Base-by-base conservation (phyloP, 2,113 vertebrate species). In the Irena cyanogastra region DNA sequence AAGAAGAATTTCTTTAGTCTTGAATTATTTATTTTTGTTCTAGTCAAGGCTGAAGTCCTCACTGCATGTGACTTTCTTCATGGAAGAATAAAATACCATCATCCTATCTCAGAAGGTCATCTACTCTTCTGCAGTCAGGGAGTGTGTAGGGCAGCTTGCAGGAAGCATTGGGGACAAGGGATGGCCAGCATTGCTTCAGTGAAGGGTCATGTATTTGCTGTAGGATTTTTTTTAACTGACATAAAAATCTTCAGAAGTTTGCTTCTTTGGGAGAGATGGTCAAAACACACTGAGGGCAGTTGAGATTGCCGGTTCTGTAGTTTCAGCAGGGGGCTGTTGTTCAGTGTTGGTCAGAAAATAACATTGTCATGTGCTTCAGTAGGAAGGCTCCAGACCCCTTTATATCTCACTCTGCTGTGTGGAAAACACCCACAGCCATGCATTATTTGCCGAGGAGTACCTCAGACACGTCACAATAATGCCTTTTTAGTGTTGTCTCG, bases 81-180 rank as follows among this genome's bases (percentile, higher is more conserved):
- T 16, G 22, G 16, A 77, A 68, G 37, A 72, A 17, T 57, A 31
- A 61, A 76, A 72, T 22, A 57, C 7, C 10, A 27, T 45, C 5
- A 3, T 80, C 11, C 21, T 70, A 23, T 90, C 27, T 70, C 22
- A 47, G n/a, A 89, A 84, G 47, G 22, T 14, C 41, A 35, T 16
- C 26, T 64, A 7, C 44, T 83, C n/a, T 49, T 64, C 31, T 44
- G 28, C 53, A 69, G 37, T 10, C 28, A 41, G 31, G 18, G 50
- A 69, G 3, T 3, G 6, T 14, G 23, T 28, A 28, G 56, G 84
- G 26, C 54, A 74, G 17, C 22, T 47, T 78, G 44, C 52, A 78
- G 59, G 42, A 83, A 24, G 27, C 27, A 14, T 20, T 63, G 33
- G 27, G 11, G 9, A n/a, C 3, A 0, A 0, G 6, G 9, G 8